phyloP scores from a whole-genome alignment of 1,140 invertebrate species.

The Drosophila sproati region DNA sequence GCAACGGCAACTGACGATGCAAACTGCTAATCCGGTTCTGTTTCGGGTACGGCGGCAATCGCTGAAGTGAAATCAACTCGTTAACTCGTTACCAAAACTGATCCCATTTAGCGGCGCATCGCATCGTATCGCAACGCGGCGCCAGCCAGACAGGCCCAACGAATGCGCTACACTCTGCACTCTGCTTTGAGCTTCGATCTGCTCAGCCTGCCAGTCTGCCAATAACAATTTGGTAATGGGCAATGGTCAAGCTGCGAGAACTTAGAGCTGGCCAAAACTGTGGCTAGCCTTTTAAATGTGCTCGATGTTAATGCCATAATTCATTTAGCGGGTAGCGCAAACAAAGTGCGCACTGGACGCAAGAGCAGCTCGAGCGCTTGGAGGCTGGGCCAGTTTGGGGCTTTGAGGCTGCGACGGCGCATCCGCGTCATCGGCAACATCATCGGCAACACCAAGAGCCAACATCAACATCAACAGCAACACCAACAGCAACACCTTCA shows the following conservation, averaged over 20 bases:
- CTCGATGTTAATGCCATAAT: background rate
- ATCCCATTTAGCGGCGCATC: conserved; percentile 81
- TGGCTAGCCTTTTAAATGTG: no score
- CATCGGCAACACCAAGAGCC: conserved; percentile 48
- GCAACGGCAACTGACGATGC: conserved; percentile 20
- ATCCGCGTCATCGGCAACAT: conserved; percentile 79
- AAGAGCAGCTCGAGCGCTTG: background rate
- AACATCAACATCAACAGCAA: conserved; percentile 11
- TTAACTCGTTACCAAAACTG: conserved; percentile 84
- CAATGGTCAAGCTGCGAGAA: no score
- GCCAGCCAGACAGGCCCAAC: conserved; percentile 47
- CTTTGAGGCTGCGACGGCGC: conserved; percentile 47
- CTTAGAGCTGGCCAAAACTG: no score
- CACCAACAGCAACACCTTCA: conserved; percentile 71
- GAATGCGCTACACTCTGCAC: conserved; percentile 53
- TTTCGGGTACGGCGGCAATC: conserved; percentile 70
- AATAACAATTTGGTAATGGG: no score
- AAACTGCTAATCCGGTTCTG: conserved; percentile 78
- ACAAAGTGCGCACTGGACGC: background rate
- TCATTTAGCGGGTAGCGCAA: background rate
- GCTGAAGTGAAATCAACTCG: conserved; percentile 83
- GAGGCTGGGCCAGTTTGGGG: background rate
- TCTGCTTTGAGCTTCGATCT: no score
- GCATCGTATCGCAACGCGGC: conserved; percentile 22
- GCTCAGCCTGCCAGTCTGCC: no score